phyloP scores from a whole-genome alignment of 2,113 vertebrate species.

The Rhynchomys soricoides region DNA sequence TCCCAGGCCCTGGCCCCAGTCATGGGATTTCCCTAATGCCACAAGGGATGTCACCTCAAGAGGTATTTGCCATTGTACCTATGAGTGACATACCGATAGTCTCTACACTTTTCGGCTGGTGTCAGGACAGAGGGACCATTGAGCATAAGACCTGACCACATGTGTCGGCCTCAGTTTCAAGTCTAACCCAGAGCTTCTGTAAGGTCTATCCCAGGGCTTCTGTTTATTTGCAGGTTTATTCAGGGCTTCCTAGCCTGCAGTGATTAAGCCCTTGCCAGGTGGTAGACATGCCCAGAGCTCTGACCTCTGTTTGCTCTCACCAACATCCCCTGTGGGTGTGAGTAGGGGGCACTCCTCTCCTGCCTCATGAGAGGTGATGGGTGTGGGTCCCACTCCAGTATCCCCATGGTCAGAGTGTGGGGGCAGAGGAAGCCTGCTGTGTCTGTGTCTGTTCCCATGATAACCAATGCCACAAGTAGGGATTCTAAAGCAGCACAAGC shows the following conservation, averaged over 20 bases:
- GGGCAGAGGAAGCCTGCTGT: neutral
- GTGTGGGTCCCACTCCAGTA: neutral
- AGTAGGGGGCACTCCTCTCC: no score
- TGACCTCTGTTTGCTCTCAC: no score
- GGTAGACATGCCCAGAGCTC: neutral
- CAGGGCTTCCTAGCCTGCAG: neutral
- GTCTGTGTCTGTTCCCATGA: neutral
- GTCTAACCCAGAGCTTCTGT: neutral
- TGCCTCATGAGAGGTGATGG: neutral
- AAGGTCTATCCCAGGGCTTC: neutral
- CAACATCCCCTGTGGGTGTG: fast-evolving
- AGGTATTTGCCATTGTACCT: neutral
- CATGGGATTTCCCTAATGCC: neutral
- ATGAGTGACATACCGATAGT: neutral
- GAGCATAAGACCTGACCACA: neutral
- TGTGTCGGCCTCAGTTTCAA: neutral
- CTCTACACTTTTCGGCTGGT: neutral
- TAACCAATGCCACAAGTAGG: neutral
- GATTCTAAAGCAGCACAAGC: neutral
- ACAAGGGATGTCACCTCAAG: neutral
- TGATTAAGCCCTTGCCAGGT: neutral
- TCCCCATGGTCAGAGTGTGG: neutral
- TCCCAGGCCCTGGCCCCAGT: neutral
- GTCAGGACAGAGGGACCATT: neutral
- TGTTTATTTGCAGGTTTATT: no score